A percentile compares a stretch with the other conserved stretches of the same genome.
Conservation (phyloP, 2,888 invertebrate species). For the Dolomedes plantarius region DNA sequence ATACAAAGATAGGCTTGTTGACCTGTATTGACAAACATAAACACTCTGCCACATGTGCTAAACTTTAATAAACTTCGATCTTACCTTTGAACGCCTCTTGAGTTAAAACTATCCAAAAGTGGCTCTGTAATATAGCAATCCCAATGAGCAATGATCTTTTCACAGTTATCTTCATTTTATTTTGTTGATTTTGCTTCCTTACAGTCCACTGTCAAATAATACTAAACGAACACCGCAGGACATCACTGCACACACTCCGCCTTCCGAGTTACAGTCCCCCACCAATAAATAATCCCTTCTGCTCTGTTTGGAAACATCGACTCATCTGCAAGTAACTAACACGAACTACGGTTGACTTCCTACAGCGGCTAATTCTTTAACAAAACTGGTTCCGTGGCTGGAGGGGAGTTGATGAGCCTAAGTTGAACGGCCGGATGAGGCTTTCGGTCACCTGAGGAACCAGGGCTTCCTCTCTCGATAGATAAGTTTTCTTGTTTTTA, state of each 20-base stretch:
- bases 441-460: neutral
- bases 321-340: neutral
- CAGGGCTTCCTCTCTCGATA: neutral
- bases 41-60: no score
- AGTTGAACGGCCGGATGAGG: slow-evolving; percentile 1
- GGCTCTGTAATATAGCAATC: neutral
- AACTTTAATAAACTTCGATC: neutral
- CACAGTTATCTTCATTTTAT: neutral
- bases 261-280: neutral
- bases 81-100: neutral
- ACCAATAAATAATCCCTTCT: neutral
- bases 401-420: neutral
- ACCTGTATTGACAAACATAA: no score
- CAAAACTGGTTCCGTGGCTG: slow-evolving; percentile 15
- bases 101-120: neutral
- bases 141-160: neutral
- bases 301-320: neutral
- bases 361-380: neutral
- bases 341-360: slow-evolving; percentile 3
- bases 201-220: neutral
- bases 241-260: neutral
- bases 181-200: neutral
- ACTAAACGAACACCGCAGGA: neutral
- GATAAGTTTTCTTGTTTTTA: no score
- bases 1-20: no score